Conservation (phyloP, 2,113 vertebrate species). For the Chaetura pelagica region DNA sequence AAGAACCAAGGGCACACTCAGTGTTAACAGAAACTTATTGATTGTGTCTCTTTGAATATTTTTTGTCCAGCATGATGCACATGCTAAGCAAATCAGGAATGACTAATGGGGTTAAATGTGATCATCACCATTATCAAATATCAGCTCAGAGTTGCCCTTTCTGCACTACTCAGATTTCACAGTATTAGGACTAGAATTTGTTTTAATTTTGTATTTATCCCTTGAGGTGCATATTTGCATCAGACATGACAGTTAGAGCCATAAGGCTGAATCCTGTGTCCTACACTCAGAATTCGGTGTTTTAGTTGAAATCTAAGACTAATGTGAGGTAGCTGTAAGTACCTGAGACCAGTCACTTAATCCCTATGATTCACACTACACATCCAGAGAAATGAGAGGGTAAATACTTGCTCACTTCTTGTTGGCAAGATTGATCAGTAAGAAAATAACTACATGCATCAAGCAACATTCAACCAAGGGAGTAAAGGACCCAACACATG, state of each 20-base stretch:
- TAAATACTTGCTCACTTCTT: not conserved
- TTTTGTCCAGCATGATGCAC: slow-evolving; percentile 31
- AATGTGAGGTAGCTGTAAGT: not conserved
- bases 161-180: slow-evolving; percentile 35
- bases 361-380: not conserved
- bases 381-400: not conserved
- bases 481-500: not conserved
- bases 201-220: slow-evolving; percentile 18
- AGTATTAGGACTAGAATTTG: not conserved
- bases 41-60: not conserved
- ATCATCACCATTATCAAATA: slow-evolving; percentile 26
- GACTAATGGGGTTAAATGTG: slow-evolving; percentile 31
- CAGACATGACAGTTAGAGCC: not conserved
- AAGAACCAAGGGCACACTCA: not conserved
- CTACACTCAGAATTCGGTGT: not conserved
- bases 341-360: not conserved
- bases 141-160: not conserved
- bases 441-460: not conserved
- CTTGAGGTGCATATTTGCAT: not conserved
- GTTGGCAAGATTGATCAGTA: not conserved
- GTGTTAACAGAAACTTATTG: slow-evolving; percentile 18
- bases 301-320: not conserved
- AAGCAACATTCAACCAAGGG: not conserved
- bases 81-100: slow-evolving; percentile 25
- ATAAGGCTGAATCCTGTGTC: not conserved